Conservation (phyloP, 2,797 vertebrate genomes). For the Staurois parvus region DNA sequence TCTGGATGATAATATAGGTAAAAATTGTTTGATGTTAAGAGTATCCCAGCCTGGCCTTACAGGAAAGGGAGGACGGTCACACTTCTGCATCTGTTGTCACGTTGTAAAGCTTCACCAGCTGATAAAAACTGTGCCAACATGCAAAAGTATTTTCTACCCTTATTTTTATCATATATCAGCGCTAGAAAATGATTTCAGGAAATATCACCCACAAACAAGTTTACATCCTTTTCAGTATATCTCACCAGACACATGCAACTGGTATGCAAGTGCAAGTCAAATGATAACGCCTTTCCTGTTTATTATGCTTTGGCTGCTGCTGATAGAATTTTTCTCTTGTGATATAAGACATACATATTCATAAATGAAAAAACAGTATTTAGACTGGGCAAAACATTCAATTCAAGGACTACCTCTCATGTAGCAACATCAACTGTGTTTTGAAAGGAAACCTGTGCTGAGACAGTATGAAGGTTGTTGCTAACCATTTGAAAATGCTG, state of each 20-base stretch:
- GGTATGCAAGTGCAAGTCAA: not conserved
- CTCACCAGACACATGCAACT: not conserved
- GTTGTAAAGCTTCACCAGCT: not conserved
- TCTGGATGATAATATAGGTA: not conserved
- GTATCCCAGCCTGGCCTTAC: not conserved
- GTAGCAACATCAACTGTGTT: too few species aligned
- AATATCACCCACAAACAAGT: not conserved
- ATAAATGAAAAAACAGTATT: not conserved
- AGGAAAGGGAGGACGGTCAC: too few species aligned
- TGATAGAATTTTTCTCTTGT: not conserved
- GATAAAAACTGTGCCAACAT: not conserved
- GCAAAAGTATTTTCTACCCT: not conserved
- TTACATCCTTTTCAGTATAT: not conserved
- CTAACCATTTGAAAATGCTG: not conserved
- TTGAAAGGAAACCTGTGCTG: too few species aligned
- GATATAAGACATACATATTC: not conserved
- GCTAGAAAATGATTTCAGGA: not conserved
- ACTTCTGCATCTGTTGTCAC: not conserved
- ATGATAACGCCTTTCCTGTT: not conserved
- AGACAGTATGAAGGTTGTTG: not conserved
- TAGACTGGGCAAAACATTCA: too few species aligned
- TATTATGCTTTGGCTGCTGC: not conserved
- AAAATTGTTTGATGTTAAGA: not conserved
- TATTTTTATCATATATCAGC: not conserved
- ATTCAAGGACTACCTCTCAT: too few species aligned